Evolutionary conservation across 2,113 vertebrate genomes (phyloP), one percentile per base, ranked within the genome.

Genomic region (Excalfactoria chinensis): DNA sequence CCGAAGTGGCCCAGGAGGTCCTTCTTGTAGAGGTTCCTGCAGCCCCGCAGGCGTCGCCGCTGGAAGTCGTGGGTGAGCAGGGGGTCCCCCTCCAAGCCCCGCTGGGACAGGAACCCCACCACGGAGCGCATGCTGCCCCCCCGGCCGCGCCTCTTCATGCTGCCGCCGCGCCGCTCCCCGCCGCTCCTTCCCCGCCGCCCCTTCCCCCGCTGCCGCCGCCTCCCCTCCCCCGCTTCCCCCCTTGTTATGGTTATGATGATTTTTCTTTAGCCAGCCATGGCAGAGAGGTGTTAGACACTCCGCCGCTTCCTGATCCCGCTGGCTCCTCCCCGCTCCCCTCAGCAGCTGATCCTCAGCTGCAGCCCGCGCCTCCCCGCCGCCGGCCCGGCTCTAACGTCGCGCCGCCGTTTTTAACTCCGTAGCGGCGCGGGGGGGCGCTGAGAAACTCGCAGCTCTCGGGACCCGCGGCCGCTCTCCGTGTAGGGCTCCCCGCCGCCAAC

Each of bases 1-100:
- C 99, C 99, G 97, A 99, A 99, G 97, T 99, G 99, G 67, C 99
- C 99, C 90, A 99, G 98, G 97, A 99, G 98, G 94, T 99, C 99
- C 97, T 98, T 99, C 98, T 99, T 99, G 98, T 98, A 99, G 96
- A 99, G 98, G 97, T 98, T 99, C 88, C 98, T 98, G 98, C 99
- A 99, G 95, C 98, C 99, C 49, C 98, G 98, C 97, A 99, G 97
- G 96, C 99, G 98, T 93, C 98, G 98, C 86, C 99, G 96, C 98
- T 99, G 99, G 96, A 99, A 99, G 89, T 99, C 98, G 82, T 99
- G 98, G 98, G 98, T 99, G 97, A 99, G 97, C 92, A 99, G 98
- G 93, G 98, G 98, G 97, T 98, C 98, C 73, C 98, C 98, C 88
- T 97, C 98, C 92, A 99, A 97, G 97, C 97, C 98, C 96, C 99